Evolutionary conservation across 2,888 invertebrate genomes (phyloP), one percentile per base, ranked within the genome.

Genomic region (Sphaerophoria taeniata): DNA sequence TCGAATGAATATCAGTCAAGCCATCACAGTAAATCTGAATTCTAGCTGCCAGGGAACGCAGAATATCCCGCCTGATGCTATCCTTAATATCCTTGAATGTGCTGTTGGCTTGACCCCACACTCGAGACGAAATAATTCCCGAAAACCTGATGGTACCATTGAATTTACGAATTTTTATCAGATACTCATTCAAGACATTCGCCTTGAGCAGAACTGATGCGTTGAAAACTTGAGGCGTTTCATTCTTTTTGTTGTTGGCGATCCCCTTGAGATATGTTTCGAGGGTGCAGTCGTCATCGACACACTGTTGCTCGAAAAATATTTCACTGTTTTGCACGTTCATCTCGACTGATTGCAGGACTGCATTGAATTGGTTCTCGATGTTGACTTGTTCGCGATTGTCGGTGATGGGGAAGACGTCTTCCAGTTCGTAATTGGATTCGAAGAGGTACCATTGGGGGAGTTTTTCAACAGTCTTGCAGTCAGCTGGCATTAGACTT

Each of bases 21-120:
- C 98, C 98, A 92, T 98, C 98, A 93, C 97, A 98, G 90, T 98
- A 97, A 94, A 98, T 96, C 89, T 97, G 97, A 89, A 98, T 95
- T 84, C 98, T 93, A 11, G 97, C 95, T 11, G 96, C 94, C 76
- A 98, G 92, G 71, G 98, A 98, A 78, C 98, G 93, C 87, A 98
- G 93, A 33, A 98, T 95, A 90, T 98, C 98, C 90, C 96, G 95
- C 89, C 95, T 95, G 11, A 98, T 93, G 31, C 96, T 96, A 87
- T 92, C 92, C 33, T 95, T 94, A 0, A 96, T 96, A 90, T 96
- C 96, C 61, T 93, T 93, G 36, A 97, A 94, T 2, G 95, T 95
- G 4, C 95, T 95, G 89, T 95, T 96, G 11, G 95, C 94, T 90
- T 95, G 95, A 88, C 97, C 93, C 92, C 96, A 97, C n/a, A 97